Evolutionary conservation across 2,113 vertebrate genomes (phyloP).

Genomic region (Ophiodon elongatus): DNA sequence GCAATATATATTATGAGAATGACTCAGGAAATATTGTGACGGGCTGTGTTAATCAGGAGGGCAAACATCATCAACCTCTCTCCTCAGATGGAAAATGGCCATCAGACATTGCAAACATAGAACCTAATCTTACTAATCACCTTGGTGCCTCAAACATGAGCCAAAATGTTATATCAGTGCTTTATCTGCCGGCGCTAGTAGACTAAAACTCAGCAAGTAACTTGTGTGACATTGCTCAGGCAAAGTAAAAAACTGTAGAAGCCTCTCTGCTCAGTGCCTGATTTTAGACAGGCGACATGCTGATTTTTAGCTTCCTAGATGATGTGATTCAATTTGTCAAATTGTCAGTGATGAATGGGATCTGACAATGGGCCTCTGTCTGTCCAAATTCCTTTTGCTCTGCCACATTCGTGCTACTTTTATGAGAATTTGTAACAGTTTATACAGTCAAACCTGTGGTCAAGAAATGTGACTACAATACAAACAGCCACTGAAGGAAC

Average conservation of each 20-base stretch:
- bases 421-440: not conserved
- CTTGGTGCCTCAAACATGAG: conserved; percentile 5
- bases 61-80: not conserved
- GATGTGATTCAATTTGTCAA: not conserved
- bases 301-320: conserved; percentile 4
- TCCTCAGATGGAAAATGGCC: not conserved
- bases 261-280: not conserved
- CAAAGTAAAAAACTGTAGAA: not conserved
- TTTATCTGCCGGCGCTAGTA: not conserved
- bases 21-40: not conserved
- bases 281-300: conserved; percentile 8
- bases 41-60: not conserved
- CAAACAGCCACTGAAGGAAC: not conserved
- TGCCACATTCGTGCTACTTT: not conserved
- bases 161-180: conserved; percentile 12
- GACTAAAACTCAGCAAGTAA: conserved; percentile 3
- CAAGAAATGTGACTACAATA: not conserved
- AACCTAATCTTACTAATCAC: not conserved
- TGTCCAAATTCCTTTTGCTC: not conserved
- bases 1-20: conserved; percentile 7
- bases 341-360: not conserved
- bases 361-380: not conserved
- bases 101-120: not conserved
- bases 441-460: not conserved
- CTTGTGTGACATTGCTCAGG: conserved; percentile 15